Percentiles rank a stretch among this genome's conserved stretches.
phyloP scores from a whole-genome alignment of 2,113 vertebrate genomes.

The Cathartes aura region DNA sequence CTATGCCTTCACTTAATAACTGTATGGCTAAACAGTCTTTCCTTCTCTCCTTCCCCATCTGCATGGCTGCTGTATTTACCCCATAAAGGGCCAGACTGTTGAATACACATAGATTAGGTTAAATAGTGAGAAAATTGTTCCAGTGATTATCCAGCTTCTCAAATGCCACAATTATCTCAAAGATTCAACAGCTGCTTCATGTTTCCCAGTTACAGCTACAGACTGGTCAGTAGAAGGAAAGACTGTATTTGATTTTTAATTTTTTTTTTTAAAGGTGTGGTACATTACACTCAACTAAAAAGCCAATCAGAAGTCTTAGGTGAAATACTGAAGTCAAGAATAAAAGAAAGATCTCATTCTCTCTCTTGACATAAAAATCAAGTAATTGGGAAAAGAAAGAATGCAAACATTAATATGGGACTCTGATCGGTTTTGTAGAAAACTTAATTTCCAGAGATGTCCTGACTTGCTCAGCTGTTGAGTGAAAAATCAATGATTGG shows the following conservation, averaged over 20 bases:
- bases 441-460: not conserved
- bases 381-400: not conserved
- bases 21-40: not conserved
- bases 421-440: not conserved
- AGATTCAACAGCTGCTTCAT: not conserved
- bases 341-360: not conserved
- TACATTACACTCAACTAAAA: not conserved
- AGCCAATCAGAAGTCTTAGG: not conserved
- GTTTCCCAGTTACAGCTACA: not conserved
- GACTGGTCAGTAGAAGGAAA: not conserved
- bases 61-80: not conserved
- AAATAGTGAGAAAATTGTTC: not conserved
- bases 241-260: not conserved
- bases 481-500: not conserved
- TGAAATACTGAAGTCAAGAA: not conserved
- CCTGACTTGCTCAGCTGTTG: not conserved
- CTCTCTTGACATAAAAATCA: not conserved
- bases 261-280: not conserved
- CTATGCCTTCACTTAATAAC: not conserved
- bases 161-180: not conserved
- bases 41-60: not conserved
- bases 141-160: not conserved
- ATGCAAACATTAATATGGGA: not conserved
- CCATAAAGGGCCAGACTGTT: not conserved
- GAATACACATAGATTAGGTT: slow-evolving; percentile 14